A percentile compares a stretch with the other conserved stretches of the same genome.
phyloP scores from a whole-genome alignment of 2,888 invertebrate genomes.

The Schizotus pectinicornis region DNA sequence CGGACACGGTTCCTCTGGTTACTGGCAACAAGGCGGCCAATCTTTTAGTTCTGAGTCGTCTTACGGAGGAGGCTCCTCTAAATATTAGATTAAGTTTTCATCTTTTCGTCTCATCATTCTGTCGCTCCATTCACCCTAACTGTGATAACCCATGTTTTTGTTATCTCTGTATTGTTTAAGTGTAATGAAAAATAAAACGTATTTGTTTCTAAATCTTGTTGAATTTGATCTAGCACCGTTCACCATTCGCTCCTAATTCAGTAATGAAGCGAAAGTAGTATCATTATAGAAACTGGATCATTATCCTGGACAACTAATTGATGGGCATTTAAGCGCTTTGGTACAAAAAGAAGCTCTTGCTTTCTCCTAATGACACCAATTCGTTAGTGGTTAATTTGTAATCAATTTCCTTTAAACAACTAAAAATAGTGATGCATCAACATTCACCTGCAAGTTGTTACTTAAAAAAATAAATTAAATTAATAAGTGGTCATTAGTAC shows the following conservation, averaged over 20 bases:
- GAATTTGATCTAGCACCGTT: background rate
- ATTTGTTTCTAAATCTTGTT: constrained; percentile 3
- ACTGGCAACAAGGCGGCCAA: constrained; percentile 1
- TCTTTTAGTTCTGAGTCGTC: constrained; percentile 23
- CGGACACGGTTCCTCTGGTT: constrained; percentile 34
- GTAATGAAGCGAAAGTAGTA: background rate
- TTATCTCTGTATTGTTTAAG: constrained; percentile 9
- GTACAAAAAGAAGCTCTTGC: too few relatives aligned
- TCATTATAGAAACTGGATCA: too few relatives aligned
- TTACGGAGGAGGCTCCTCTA: constrained; percentile 27
- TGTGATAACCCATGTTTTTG: constrained; percentile 23
- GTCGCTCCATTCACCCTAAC: constrained; percentile 7
- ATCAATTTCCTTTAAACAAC: too few relatives aligned
- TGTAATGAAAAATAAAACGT: constrained; percentile 2
- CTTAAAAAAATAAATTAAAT: too few relatives aligned
- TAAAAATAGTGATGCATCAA: too few relatives aligned
- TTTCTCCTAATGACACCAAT: too few relatives aligned
- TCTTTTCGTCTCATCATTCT: background rate
- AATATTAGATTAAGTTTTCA: background rate
- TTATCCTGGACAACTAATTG: too few relatives aligned
- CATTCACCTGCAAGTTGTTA: too few relatives aligned
- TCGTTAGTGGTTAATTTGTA: too few relatives aligned
- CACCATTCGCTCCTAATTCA: too few relatives aligned
- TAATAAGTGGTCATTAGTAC: too few relatives aligned
- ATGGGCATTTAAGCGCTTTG: too few relatives aligned